phyloP scores from a whole-genome alignment of 2,888 invertebrate genomes.

The Conistra vaccinii region DNA sequence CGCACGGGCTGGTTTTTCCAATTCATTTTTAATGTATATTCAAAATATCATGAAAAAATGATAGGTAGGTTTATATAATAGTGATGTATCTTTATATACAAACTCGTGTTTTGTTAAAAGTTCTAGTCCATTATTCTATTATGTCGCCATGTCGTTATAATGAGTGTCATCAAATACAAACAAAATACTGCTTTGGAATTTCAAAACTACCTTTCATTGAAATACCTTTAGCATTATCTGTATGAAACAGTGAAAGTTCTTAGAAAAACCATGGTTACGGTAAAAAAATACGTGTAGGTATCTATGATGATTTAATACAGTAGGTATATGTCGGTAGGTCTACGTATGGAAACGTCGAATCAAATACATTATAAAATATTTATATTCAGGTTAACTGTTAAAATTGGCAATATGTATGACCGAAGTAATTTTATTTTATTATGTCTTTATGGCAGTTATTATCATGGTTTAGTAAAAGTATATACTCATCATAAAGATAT shows the following conservation, averaged over 20 bases:
- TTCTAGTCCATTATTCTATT: conserved; percentile 19
- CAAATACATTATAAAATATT: no score
- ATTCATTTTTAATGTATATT: conserved; percentile 18
- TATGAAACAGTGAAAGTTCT: conserved; percentile 6
- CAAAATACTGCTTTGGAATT: conserved; percentile 5
- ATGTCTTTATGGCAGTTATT: neutral
- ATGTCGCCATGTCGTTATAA: conserved; percentile 6
- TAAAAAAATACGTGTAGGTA: neutral
- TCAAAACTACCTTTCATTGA: conserved; percentile 4
- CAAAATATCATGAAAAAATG: conserved; percentile 7
- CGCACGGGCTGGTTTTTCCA: conserved; percentile 5
- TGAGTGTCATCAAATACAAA: neutral
- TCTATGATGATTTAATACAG: neutral
- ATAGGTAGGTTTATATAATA: conserved; percentile 4
- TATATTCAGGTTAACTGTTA: conserved; percentile 1
- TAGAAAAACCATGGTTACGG: neutral
- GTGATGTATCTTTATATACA: neutral
- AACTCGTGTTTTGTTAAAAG: neutral
- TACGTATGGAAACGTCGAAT: neutral
- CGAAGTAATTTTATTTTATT: neutral
- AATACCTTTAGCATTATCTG: neutral
- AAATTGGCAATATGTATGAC: neutral
- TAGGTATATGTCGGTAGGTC: neutral
- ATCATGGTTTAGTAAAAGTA: neutral
- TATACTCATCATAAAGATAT: neutral